These are phyloP conservation scores for Meloe dianella DNA, from an alignment of 2,888 invertebrate species.

Conservation along the genomic window DNA sequence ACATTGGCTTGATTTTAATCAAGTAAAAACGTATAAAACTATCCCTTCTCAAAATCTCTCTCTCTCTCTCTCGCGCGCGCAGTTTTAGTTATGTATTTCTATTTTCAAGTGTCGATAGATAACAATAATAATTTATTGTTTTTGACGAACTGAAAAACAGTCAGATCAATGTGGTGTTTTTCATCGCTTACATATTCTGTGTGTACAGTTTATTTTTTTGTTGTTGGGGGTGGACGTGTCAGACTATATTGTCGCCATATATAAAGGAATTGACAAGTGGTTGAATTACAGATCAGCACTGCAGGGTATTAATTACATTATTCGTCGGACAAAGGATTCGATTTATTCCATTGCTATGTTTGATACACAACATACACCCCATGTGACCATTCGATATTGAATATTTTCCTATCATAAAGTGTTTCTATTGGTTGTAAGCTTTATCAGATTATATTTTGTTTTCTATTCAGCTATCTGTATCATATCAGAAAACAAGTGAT, in stretches of 20 bases:
- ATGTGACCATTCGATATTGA: constrained; percentile 33
- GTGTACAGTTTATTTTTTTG: too few species aligned
- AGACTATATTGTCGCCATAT: constrained; percentile 12
- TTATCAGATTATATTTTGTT: constrained; percentile 25
- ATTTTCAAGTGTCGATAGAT: background rate
- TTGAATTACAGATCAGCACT: constrained; percentile 35
- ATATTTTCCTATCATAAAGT: constrained; percentile 37
- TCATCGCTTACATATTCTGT: background rate
- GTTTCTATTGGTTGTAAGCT: constrained; percentile 23
- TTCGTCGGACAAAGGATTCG: constrained; percentile 45
- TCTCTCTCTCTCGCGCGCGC: too few species aligned
- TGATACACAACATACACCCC: constrained; percentile 44
- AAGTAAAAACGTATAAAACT: too few species aligned
- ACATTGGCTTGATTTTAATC: too few species aligned
- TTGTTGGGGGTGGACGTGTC: background rate
- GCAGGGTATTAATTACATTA: constrained; percentile 42
- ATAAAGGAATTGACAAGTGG: constrained; percentile 34
- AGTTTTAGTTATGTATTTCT: too few species aligned
- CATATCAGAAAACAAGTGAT: constrained; percentile 25
- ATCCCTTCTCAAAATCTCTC: too few species aligned
- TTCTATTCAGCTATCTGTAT: background rate
- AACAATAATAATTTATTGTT: background rate
- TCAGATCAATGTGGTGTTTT: background rate
- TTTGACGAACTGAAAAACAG: background rate
- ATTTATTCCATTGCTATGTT: constrained; percentile 44